Evolutionary conservation across 2,888 invertebrate genomes (phyloP), one percentile per base, ranked within the genome.

Genomic region (Megamerina dolium): DNA sequence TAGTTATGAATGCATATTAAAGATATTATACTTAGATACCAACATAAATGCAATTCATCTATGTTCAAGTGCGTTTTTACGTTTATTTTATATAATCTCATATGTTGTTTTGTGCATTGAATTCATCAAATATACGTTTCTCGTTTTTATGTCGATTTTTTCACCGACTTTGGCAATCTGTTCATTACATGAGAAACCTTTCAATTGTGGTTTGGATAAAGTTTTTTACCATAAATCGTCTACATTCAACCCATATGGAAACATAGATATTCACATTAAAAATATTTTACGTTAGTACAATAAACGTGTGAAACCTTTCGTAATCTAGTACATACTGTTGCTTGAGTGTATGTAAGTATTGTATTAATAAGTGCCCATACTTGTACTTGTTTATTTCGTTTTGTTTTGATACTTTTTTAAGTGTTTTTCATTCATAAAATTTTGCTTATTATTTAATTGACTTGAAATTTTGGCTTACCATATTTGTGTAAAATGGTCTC

Each of bases 401-500:
- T n/a, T n/a, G n/a, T n/a, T n/a, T n/a, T n/a, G n/a, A n/a, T n/a
- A n/a, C n/a, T n/a, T n/a, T n/a, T n/a, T n/a, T n/a, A n/a, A n/a
- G n/a, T n/a, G n/a, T n/a, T n/a, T n/a, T n/a, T n/a, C n/a, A n/a
- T n/a, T n/a, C n/a, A n/a, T 30, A 30, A 17, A 21, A 23, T 32
- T 52, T 52, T n/a, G n/a, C n/a, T n/a, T n/a, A n/a, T n/a, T 51
- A 13, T 16, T 38, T 59, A 59, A 59, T 59, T 59, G 59, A 59
- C 59, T 60, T 60, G 52, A 50, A 47, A 58, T 52, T 59, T 59
- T 59, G 59, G 59, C 61, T 59, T 59, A 59, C 59, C 59, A 61
- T 60, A 49, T 56, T 53, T 55, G 54, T 48, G 55, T 16, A 52
- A 31, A n/a, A n/a, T n/a, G n/a, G n/a, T n/a, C n/a, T n/a, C n/a